These are phyloP conservation scores for Ascaphus truei DNA, from an alignment of 2,113 vertebrate species.

Conservation along the genomic window DNA sequence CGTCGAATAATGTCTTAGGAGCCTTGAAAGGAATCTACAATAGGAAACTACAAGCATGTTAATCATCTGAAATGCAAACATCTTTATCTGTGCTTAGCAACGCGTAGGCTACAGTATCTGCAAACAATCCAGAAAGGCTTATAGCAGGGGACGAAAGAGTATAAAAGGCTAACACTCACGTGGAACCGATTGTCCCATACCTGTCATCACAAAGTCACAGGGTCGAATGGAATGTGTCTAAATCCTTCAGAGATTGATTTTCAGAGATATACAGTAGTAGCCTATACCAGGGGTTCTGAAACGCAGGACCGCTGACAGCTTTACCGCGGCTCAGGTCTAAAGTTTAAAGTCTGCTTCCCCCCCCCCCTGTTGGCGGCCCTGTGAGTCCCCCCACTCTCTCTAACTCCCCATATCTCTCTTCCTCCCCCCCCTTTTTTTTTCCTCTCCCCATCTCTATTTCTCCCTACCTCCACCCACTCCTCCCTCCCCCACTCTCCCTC, in stretches of 20 bases:
- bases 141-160: too few relatives aligned
- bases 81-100: constrained; percentile 15
- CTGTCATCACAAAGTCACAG: neutral
- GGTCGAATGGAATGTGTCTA: neutral
- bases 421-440: too few relatives aligned
- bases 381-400: neutral
- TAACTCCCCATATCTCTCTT: too few relatives aligned
- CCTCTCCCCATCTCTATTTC: too few relatives aligned
- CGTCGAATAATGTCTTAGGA: neutral
- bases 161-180: neutral
- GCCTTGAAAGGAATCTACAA: constrained; percentile 21
- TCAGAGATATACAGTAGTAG: too few relatives aligned
- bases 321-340: too few relatives aligned
- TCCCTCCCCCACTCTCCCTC: too few relatives aligned
- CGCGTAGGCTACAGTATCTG: neutral
- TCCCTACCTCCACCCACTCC: too few relatives aligned
- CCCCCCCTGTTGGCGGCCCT: neutral
- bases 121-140: neutral
- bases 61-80: constrained; percentile 26
- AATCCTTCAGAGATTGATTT: neutral
- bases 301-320: too few relatives aligned
- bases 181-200: too few relatives aligned
- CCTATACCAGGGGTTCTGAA: too few relatives aligned
- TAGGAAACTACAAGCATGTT: constrained; percentile 21
- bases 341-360: too few relatives aligned